Evolutionary conservation across 2,888 invertebrate species (phyloP).

Genomic region (Drosophila macrospina): DNA sequence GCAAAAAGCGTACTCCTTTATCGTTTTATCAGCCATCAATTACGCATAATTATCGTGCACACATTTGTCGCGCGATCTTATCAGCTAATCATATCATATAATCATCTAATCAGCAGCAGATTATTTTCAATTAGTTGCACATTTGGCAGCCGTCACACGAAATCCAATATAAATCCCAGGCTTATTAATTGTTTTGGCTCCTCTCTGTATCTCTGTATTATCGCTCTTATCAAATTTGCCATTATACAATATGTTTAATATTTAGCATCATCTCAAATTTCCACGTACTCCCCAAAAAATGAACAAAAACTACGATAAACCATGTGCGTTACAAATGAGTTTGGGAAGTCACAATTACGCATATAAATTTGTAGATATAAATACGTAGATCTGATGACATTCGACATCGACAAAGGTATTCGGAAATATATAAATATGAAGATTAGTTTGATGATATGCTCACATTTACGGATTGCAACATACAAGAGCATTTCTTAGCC

Average conservation of each 20-base stretch:
- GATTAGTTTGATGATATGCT: background rate
- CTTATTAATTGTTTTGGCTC: constrained; percentile 48
- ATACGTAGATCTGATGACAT: background rate
- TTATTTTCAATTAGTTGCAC: constrained; percentile 75
- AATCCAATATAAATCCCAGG: constrained; percentile 74
- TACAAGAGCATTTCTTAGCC: background rate
- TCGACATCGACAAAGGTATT: background rate
- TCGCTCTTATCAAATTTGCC: constrained; percentile 56
- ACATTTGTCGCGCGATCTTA: constrained; percentile 53
- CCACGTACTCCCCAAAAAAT: constrained; percentile 3
- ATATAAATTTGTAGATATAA: background rate
- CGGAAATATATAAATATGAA: background rate
- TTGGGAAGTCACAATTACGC: constrained; percentile 18
- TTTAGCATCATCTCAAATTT: constrained; percentile 13
- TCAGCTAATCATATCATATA: constrained; percentile 38
- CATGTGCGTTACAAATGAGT: constrained; percentile 5
- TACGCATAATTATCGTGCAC: constrained; percentile 70
- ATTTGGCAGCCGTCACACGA: constrained; percentile 59
- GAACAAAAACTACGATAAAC: constrained; percentile 14
- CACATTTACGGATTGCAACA: background rate
- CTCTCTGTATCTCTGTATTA: constrained; percentile 31
- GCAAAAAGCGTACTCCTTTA: constrained; percentile 32
- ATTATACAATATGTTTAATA: constrained; percentile 56
- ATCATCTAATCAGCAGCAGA: constrained; percentile 63
- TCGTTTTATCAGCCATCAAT: constrained; percentile 71